A percentile compares a stretch with the other conserved stretches of the same genome.
Evolutionary conservation across 2,113 vertebrate species (phyloP).

Genomic region (Phycodurus eques): DNA sequence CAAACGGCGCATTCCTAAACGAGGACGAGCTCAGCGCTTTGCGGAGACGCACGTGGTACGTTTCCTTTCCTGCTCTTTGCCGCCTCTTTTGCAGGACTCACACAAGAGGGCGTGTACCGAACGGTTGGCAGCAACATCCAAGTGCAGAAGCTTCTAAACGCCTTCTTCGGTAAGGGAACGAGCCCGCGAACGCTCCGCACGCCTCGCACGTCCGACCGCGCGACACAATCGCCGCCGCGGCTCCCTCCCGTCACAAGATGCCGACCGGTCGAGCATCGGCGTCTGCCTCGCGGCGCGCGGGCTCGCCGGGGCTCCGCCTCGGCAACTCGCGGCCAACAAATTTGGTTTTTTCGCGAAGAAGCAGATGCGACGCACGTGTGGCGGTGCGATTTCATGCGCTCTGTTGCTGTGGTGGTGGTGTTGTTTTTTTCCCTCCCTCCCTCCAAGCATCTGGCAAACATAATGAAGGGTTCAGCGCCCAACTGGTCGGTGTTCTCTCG

Average conservation of each 20-base stretch:
- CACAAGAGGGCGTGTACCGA: conserved; percentile 89
- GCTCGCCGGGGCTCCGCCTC: background rate
- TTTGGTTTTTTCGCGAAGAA: background rate
- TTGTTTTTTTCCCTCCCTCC: background rate
- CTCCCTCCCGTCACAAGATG: background rate
- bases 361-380: background rate
- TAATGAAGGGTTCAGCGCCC: background rate
- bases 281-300: background rate
- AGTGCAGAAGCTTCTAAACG: conserved; percentile 93
- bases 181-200: conserved; percentile 31
- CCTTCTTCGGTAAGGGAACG: conserved; percentile 88
- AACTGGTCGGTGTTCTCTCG: background rate
- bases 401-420: background rate
- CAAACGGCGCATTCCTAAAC: conserved; percentile 19
- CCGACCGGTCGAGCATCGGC: background rate
- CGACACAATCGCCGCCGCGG: background rate
- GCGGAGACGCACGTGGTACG: conserved; percentile 36
- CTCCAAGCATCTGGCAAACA: background rate
- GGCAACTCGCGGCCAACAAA: background rate
- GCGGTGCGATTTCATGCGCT: background rate
- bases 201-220: background rate
- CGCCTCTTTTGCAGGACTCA: conserved; percentile 73
- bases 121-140: conserved; percentile 97
- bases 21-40: conserved; percentile 13
- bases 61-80: conserved; percentile 46